Evolutionary conservation across 2,113 vertebrate species (phyloP), one percentile per base, ranked within the genome.

Genomic region (Thomomys bottae): DNA sequence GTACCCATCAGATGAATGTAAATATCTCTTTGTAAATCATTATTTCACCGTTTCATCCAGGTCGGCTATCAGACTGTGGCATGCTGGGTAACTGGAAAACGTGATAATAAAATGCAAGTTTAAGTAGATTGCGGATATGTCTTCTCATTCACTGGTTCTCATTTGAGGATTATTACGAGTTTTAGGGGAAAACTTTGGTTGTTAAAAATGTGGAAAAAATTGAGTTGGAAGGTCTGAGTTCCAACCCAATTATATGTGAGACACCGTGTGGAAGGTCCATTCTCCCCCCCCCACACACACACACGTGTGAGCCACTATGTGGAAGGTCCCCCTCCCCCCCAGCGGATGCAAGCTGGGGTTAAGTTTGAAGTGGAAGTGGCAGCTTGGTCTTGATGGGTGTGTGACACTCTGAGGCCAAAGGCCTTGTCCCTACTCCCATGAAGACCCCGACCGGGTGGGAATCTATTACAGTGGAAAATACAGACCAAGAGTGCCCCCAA

Each of bases 41-140:
- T 82, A 82, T 68, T 94, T 94, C 84, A 91, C 93, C 91, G 95
- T 95, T 94, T 95, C 96, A 92, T 93, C 75, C 89, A 92, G 86
- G 95, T 95, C 95, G 61, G 79, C 94, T 83, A 96, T 95, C 96
- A 94, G 95, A 90, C 26, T 91, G 94, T 96, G 94, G 96, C 87
- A 94, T 95, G 95, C 93, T 95, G 96, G 96, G 96, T 96, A 97
- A 92, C 98, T 98, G 97, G 94, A 98, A 98, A 96, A 88, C n/a
- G 96, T 63, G 81, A 94, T 80, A 97, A 97, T 94, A 94, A 96
- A 96, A 95, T 94, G 82, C 15, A 26, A 94, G 90, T 8, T 85
- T 87, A 66, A 96, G 95, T 81, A 64, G 93, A 89, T 89, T 49
- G 26, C 20, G 67, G 10, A 71, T 78, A 79, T 93, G 81, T 96